A percentile compares a stretch with the other conserved stretches of the same genome.
phyloP scores from a whole-genome alignment of 2,888 invertebrate species.

The Dicycla oo region DNA sequence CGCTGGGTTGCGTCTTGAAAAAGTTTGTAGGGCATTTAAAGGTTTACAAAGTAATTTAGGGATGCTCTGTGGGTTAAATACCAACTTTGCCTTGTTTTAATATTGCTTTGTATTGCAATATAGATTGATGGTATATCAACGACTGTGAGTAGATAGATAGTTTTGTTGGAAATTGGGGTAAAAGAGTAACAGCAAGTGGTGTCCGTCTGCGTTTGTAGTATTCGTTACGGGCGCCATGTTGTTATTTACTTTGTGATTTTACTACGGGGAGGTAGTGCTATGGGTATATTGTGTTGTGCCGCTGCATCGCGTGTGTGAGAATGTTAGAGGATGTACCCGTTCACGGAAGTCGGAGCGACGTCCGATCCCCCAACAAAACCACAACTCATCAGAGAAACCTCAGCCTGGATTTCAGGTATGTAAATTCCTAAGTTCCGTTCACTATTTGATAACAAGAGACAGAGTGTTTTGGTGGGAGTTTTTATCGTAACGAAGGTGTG shows the following conservation, averaged over 20 bases:
- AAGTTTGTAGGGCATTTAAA: conserved; percentile 58
- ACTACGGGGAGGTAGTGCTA: conserved; percentile 77
- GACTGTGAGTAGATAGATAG: conserved; percentile 63
- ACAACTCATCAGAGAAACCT: conserved; percentile 95
- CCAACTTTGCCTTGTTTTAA: conserved; percentile 31
- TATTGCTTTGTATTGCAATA: conserved; percentile 44
- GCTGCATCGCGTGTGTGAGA: conserved; percentile 81
- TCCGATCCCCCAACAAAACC: conserved; percentile 80
- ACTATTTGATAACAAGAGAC: conserved; percentile 48
- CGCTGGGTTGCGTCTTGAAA: conserved; percentile 50
- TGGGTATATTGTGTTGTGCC: conserved; percentile 84
- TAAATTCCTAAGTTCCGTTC: conserved; percentile 53
- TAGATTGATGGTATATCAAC: conserved; percentile 56
- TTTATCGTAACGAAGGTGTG: background rate
- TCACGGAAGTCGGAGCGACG: conserved; percentile 86
- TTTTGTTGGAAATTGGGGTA: conserved; percentile 39
- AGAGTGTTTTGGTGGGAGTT: conserved; percentile 22
- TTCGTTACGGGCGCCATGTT: conserved; percentile 85
- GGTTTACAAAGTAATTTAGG: too few species aligned
- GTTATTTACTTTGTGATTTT: conserved; percentile 87
- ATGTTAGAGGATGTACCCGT: conserved; percentile 90
- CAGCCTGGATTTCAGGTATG: conserved; percentile 96
- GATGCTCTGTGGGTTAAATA: too few species aligned
- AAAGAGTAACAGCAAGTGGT: conserved; percentile 42
- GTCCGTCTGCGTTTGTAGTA: conserved; percentile 63